These are phyloP conservation scores for Lepidurus couesii DNA, from an alignment of 1,140 invertebrate species.

Conservation along the genomic window DNA sequence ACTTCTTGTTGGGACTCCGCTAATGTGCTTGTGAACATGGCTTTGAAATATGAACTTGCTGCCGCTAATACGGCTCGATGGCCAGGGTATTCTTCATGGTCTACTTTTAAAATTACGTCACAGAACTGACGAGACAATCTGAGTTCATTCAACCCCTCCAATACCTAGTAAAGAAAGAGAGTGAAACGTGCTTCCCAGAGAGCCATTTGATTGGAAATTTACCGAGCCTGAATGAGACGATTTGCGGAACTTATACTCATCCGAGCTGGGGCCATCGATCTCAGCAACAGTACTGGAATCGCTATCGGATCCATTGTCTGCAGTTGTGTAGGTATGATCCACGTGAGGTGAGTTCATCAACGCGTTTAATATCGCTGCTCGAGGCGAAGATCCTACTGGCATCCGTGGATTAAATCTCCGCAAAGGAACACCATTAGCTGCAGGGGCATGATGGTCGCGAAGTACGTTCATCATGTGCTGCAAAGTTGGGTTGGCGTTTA, in stretches of 20 bases:
- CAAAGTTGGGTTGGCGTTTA: not conserved
- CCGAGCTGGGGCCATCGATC: constrained; percentile 38
- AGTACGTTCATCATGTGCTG: constrained; percentile 19
- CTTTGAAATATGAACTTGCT: constrained; percentile 49
- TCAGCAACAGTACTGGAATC: constrained; percentile 31
- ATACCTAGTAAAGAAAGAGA: constrained; percentile 41
- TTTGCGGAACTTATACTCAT: constrained; percentile 44
- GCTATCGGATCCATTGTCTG: not conserved
- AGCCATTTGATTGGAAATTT: not conserved
- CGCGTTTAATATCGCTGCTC: not conserved
- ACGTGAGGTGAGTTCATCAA: not conserved
- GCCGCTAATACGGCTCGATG: constrained; percentile 50
- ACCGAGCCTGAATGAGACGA: constrained; percentile 38
- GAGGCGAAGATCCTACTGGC: not conserved
- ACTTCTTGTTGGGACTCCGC: constrained; percentile 48
- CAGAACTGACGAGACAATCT: constrained; percentile 48
- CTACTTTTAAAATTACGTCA: constrained; percentile 49
- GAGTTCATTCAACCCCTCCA: constrained; percentile 51
- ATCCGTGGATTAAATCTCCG: not conserved
- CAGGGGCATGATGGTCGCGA: not conserved
- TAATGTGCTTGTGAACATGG: constrained; percentile 49
- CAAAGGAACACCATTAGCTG: not conserved
- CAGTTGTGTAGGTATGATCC: not conserved
- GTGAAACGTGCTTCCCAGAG: not conserved
- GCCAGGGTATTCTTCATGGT: constrained; percentile 47